phyloP scores from a whole-genome alignment of 2,888 invertebrate species.

The Vannuccia rotundouncinata region DNA sequence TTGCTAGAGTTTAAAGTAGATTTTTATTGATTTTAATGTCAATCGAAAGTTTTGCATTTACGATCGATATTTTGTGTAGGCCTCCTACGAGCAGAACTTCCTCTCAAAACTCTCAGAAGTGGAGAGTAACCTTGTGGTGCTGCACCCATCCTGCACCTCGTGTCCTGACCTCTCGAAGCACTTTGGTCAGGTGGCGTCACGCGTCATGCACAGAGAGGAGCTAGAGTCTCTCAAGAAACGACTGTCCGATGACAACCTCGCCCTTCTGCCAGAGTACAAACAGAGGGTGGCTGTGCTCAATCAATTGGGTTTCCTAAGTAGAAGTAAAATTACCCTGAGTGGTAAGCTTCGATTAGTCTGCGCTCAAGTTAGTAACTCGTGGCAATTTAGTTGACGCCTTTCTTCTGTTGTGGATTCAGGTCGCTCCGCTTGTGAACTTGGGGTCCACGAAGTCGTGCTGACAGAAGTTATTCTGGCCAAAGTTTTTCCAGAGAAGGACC shows the following conservation, averaged over 20 bases:
- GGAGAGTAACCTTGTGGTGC: not conserved
- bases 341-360: not conserved
- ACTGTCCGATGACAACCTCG: conserved; percentile 75
- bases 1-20: not conserved
- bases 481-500: conserved; percentile 73
- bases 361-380: not conserved
- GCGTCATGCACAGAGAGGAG: conserved; percentile 58
- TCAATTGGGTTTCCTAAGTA: conserved; percentile 11
- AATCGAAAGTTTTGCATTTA: too few relatives aligned
- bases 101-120: not conserved
- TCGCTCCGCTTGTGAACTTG: conserved; percentile 76
- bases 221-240: conserved; percentile 69
- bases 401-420: conserved; percentile 61
- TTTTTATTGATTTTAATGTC: not conserved
- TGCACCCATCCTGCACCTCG: conserved; percentile 60
- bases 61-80: not conserved
- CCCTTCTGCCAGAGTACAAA: conserved; percentile 81
- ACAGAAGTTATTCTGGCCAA: conserved; percentile 88
- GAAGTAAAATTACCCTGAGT: conserved; percentile 18
- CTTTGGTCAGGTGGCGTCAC: conserved; percentile 66
- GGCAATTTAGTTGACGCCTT: not conserved
- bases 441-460: conserved; percentile 72
- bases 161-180: conserved; percentile 74
- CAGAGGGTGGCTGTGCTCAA: conserved; percentile 60
- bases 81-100: not conserved